Conservation (phyloP, 2,888 invertebrate genomes). For the Morpho deidamia region DNA sequence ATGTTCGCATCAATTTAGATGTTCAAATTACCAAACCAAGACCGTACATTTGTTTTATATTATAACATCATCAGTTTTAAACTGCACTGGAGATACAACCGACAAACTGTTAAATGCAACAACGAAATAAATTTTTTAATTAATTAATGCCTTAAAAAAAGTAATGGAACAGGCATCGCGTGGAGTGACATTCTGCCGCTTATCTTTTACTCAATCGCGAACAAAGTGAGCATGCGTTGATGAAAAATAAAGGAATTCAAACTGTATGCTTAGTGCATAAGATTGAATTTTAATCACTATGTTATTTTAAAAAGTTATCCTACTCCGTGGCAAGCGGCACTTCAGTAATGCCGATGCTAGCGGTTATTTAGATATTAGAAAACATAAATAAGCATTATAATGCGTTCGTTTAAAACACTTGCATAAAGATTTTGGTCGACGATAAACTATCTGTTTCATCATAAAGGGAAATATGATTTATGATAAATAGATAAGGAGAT, state of each 20-base stretch:
- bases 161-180: conserved; percentile 26
- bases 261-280: conserved; percentile 4
- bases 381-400: conserved; percentile 19
- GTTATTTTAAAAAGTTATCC: conserved; percentile 12
- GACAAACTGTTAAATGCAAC: conserved; percentile 23
- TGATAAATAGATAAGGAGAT: background rate
- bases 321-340: conserved; percentile 17
- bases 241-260: conserved; percentile 10
- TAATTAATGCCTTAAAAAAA: conserved; percentile 31
- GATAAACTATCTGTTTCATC: background rate
- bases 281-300: conserved; percentile 12
- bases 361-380: conserved; percentile 16
- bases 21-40: too few relatives aligned
- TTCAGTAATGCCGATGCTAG: conserved; percentile 17
- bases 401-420: conserved; percentile 9
- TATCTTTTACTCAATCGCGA: conserved; percentile 29
- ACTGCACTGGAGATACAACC: conserved; percentile 5
- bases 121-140: conserved; percentile 27
- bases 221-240: conserved; percentile 22
- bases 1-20: too few relatives aligned
- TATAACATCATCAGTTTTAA: background rate
- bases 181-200: conserved; percentile 29
- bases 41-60: too few relatives aligned
- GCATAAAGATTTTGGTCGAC: conserved; percentile 5
- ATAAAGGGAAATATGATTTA: background rate